Evolutionary conservation across 1,140 invertebrate genomes (phyloP), one percentile per base, ranked within the genome.

Genomic region (Anastrepha obliqua): DNA sequence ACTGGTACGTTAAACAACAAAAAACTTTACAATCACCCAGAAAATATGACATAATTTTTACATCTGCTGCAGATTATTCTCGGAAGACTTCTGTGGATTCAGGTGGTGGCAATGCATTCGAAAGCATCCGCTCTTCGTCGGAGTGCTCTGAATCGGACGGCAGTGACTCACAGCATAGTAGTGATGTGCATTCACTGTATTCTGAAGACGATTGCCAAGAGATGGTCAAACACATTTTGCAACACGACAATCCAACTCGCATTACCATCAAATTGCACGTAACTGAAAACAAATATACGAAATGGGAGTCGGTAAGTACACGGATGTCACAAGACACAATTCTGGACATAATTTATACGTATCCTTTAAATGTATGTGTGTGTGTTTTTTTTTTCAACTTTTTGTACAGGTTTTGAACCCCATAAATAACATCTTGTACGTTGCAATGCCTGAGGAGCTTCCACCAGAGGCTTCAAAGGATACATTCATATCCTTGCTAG

Each of bases 401-500:
- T 55, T 8, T 55, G 44, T 89, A 89, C 5, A 89, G 51, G 51
- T 55, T 55, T 55, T 55, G 51, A 55, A 55, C 51, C 51, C 51
- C 51, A 55, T 55, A 55, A 55, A 55, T 55, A 55, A 55, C 88
- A 95, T 95, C 89, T 95, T 99, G 87, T 98, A 98, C 93, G 96
- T 99, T 89, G 97, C 98, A 74, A 95, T 99, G 89, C 98, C 98
- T 29, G 95, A 95, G 85, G 96, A 96, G 89, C 95, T 98, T 86
- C 95, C 97, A 87, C 96, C 97, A 5, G 97, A 97, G 90, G 98
- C 97, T 89, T 98, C 98, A 86, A 98, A 98, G 94, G 97, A 99
- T 92, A 97, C 96, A 88, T 98, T 99, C 93, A 96, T 99, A 89
- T 96, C 97, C 67, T 95, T 99, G 55, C 94, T 99, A 90, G 98